phyloP scores from a whole-genome alignment of 2,888 invertebrate species.

The Ormia ochracea region DNA sequence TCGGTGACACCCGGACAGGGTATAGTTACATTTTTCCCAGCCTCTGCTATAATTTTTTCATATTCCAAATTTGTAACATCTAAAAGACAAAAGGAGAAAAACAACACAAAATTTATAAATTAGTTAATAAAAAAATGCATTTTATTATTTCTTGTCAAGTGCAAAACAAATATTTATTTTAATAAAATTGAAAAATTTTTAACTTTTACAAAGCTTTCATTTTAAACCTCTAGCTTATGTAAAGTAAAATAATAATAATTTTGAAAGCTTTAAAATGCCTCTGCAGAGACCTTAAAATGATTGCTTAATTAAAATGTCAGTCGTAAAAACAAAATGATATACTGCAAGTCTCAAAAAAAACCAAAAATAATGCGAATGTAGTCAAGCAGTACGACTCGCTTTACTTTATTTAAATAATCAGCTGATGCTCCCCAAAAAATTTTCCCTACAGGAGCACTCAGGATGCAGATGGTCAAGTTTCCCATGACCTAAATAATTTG shows the following conservation, averaged over 20 bases:
- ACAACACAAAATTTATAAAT: neutral
- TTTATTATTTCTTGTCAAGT: neutral
- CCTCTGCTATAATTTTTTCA: slow-evolving; percentile 80
- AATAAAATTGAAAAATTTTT: slow-evolving; percentile 36
- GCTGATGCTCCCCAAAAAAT: too few species aligned
- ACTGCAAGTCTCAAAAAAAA: too few species aligned
- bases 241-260: neutral
- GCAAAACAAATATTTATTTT: slow-evolving; percentile 46
- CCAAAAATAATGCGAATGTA: too few species aligned
- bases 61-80: slow-evolving; percentile 80
- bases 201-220: neutral
- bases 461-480: too few species aligned
- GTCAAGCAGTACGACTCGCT: too few species aligned
- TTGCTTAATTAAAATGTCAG: too few species aligned
- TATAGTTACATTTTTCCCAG: slow-evolving; percentile 82
- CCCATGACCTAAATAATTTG: too few species aligned
- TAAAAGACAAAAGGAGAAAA: neutral
- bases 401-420: too few species aligned
- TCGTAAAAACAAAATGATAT: too few species aligned
- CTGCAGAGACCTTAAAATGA: too few species aligned
- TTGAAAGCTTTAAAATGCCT: too few species aligned
- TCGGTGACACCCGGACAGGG: slow-evolving; percentile 84
- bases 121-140: neutral
- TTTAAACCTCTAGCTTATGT: neutral
- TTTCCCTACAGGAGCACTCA: too few species aligned